A percentile compares a stretch with the other conserved stretches of the same genome.
Conservation (phyloP, 2,113 vertebrate species). For the Caretta caretta region DNA sequence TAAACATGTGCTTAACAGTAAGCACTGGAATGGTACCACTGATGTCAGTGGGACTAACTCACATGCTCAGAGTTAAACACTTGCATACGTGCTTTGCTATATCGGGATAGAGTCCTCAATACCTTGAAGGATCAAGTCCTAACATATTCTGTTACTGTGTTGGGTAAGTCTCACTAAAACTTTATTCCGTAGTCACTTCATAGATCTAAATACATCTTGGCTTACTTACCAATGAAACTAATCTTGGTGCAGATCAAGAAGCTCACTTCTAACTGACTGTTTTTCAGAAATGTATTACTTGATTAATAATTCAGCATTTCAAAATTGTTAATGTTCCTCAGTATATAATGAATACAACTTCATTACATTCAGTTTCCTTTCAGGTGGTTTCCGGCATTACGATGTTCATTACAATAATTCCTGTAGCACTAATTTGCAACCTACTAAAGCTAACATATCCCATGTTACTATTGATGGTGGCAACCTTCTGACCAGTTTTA, state of each 20-base stretch:
- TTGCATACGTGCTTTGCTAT: background rate
- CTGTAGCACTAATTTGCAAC: conserved; percentile 16
- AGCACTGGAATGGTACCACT: background rate
- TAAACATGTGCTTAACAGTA: background rate
- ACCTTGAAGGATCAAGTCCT: background rate
- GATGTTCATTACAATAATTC: conserved; percentile 28
- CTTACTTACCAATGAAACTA: background rate
- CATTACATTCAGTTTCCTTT: background rate
- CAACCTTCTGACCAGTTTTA: conserved; percentile 62
- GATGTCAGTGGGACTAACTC: background rate
- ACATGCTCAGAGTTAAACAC: background rate
- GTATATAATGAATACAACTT: fast-evolving
- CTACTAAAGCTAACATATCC: conserved; percentile 47
- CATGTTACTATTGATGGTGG: conserved; percentile 58
- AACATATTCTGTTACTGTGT: background rate
- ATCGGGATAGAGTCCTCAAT: background rate
- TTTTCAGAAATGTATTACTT: background rate
- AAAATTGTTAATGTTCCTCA: background rate
- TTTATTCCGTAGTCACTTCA: background rate
- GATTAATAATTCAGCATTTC: background rate
- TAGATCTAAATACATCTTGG: background rate
- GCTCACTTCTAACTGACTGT: background rate
- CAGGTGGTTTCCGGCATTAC: conserved; percentile 56
- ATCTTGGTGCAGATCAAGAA: background rate
- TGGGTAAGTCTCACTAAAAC: background rate